Base-by-base conservation (phyloP, 2,797 vertebrate species). In the Emys orbicularis region DNA sequence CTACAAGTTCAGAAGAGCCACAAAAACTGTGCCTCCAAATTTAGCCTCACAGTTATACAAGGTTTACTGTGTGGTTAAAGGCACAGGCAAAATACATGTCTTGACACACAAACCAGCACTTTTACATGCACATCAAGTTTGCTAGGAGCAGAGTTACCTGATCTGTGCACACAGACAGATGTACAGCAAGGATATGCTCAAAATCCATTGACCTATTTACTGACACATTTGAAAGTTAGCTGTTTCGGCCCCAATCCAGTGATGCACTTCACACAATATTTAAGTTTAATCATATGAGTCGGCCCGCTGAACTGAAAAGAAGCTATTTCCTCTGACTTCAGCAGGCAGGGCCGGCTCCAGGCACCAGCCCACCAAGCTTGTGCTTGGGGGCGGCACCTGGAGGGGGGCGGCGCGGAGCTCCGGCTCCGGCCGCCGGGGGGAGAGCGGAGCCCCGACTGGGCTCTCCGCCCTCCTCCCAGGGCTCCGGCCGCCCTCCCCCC, bases 201-300 rank as follows among this genome's bases (percentile, higher is more conserved):
- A 59, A 89, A 72, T 37, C 29, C 37, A 87, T 6, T 12, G 27
- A 96, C 19, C 6, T 50, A 23, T 84, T 89, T 91, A 61, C 89
- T 47, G 34, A 54, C 10, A 49, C 8, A 84, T 34, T 85, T 90
- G 37, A 37, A 53, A 29, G 1, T 86, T 83, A 49, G 61, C 0
- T 5, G 47, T 86, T 89, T 89, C 0, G 0, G 13, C 84, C 92
- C 79, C 65, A 61, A 1, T 57, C 59, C 21, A 76, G 23, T 47
- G 84, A 94, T 82, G 21, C 44, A 88, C 94, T 86, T 89, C 86
- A 95, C 87, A 31, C 16, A 44, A 57, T 82, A 37, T 25, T 12
- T n/a, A 16, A 84, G 90, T 92, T 89, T 83, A 79, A 0, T 52
- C 25, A 23, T n/a, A 3, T 25, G 34, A 90, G 44, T n/a, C 82